Base-by-base conservation (phyloP, 2,797 vertebrate genomes). In the Oreonectes daqikongensis region DNA sequence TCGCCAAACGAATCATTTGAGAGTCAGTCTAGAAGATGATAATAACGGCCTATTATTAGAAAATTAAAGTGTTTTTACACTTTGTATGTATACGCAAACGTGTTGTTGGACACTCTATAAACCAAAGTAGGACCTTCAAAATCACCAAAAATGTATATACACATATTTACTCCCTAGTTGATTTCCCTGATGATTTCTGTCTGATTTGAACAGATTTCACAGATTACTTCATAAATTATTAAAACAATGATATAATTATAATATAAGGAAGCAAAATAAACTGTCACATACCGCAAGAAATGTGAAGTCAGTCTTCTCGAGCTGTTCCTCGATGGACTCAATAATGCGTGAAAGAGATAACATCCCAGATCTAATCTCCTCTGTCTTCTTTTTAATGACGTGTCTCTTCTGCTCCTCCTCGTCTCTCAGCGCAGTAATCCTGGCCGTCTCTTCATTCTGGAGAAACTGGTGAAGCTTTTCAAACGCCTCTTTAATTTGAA, bases 401-500 rank as follows among this genome's bases (percentile, higher is more conserved):
- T 75, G 69, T 42, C 50, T 84, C 57, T 48, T 82, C 28, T 82
- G 69, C 5, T 79, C 70, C 30, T 82, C 77, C 46, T 82, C n/a
- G n/a, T n/a, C 71, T 53, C 59, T 82, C 26, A 85, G 67, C 3
- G 69, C 59, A n/a, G 35, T 61, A 18, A 82, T 42, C 28, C 79
- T 74, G 35, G 70, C 42, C 8, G 76, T 72, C 48, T 85, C 82
- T 79, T 85, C 82, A 24, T 78, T 72, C 55, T 75, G 59, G n/a
- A 85, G 82, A 42, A 85, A 85, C 76, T 81, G 80, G 52, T 82
- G 84, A 72, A 85, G 74, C 44, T 78, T 81, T 55, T 79, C 44
- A 79, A 84, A 85, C 46, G 48, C 59, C 0, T 22, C 53, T 52
- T 73, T 82, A 10, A 85, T 82, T 53, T 70, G n/a, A 12, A 24